Evolutionary conservation across 2,797 vertebrate species (phyloP), one percentile per base, ranked within the genome.

Genomic region (Pseudochirops corinnae): DNA sequence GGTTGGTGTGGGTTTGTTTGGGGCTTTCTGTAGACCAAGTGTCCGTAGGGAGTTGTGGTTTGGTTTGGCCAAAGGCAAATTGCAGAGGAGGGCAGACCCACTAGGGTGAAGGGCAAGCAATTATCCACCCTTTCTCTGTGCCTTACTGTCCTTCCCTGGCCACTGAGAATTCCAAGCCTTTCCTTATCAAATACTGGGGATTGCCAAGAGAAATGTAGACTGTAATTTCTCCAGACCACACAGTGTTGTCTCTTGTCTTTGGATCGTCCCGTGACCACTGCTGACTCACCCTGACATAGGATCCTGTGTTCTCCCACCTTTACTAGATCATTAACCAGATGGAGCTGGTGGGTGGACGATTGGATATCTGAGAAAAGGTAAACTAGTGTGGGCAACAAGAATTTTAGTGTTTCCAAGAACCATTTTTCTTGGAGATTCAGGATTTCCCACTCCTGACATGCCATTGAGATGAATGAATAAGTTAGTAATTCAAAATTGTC

Each of bases 201-300:
- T 87, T 96, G 93, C 97, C 97, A 98, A 97, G 58, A 92, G 90
- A 98, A 98, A 96, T 39, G 90, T 95, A 94, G 91, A 93, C 95
- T 55, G 62, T 57, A 93, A 56, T 96, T 96, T 62, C 24, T 94
- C 46, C 57, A 96, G 95, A 28, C 10, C 94, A 96, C 57, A 93
- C 93, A 93, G 93, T 96, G 60, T 92, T 92, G 94, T 96, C 95
- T 97, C 93, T 93, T 0, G 87, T 96, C 96, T 91, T 92, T 96
- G 90, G 90, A 96, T 96, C 60, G 56, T 97, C 95, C 12, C 96
- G 95, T 33, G 55, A 53, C 9, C 94, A 94, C 92, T 33, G 55
- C 31, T 98, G 98, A 98, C 97, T 98, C 98, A 98, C 46, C 50
- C 50, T 29, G 93, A 97, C 95, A 95, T 60, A 97, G 96, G 97